These are phyloP conservation scores for Bubo blakistoni DNA, from an alignment of 2,113 vertebrate species.

Conservation along the genomic window DNA sequence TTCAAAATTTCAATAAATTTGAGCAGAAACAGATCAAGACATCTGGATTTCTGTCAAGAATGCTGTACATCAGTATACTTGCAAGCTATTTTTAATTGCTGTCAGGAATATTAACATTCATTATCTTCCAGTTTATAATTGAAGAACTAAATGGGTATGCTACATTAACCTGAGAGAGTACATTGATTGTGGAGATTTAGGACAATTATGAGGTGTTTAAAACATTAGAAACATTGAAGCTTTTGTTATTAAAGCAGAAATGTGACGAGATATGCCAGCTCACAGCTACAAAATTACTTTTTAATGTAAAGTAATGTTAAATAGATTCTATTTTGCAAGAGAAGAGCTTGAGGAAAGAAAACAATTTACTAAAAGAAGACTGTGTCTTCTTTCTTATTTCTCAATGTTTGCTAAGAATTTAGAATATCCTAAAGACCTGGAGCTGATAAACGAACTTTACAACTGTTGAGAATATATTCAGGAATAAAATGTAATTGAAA, in stretches of 20 bases:
- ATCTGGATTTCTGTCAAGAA: background rate
- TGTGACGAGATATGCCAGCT: background rate
- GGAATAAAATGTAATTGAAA: background rate
- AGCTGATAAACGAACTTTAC: background rate
- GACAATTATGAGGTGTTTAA: conserved; percentile 15
- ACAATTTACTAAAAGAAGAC: background rate
- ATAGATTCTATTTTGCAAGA: conserved; percentile 13
- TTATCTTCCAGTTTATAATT: background rate
- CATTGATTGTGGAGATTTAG: conserved; percentile 5
- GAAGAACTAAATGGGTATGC: background rate
- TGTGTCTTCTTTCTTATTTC: background rate
- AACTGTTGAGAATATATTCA: background rate
- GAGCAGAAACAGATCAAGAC: background rate
- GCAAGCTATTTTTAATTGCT: background rate
- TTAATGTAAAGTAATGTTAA: background rate
- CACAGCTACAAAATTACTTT: background rate
- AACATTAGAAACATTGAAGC: background rate
- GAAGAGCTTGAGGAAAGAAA: background rate
- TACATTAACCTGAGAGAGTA: background rate
- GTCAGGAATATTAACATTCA: background rate
- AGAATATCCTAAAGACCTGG: background rate
- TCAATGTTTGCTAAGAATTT: background rate
- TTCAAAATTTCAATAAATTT: background rate
- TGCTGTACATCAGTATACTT: background rate
- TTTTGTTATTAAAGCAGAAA: background rate